Evolutionary conservation across 35 echinoderm and acorn worm genomes (phyloP).

Genomic region (Anneissia japonica): DNA sequence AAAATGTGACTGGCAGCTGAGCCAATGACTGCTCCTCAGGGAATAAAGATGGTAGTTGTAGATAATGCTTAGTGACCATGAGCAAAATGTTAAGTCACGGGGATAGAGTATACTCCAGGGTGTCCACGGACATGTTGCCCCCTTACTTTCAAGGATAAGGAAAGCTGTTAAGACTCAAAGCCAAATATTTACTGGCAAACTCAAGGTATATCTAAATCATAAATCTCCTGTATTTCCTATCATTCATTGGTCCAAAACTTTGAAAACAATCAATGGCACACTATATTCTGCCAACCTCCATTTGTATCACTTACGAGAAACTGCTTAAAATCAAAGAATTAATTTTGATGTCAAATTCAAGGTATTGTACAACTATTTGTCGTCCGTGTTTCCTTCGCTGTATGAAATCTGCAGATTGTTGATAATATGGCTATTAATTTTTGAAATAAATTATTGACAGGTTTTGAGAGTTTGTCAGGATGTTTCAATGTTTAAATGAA

Average conservation of each 20-base stretch:
- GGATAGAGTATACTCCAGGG: neutral
- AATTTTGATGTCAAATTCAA: neutral
- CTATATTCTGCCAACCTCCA: neutral
- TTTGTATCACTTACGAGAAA: neutral
- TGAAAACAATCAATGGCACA: neutral
- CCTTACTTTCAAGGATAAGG: neutral
- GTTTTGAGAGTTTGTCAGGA: neutral
- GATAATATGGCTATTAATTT: neutral
- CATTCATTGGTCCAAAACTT: neutral
- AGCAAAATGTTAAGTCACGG: neutral
- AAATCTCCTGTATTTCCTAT: neutral
- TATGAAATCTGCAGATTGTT: neutral
- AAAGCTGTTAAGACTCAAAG: neutral
- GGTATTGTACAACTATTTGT: neutral
- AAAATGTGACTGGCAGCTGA: neutral
- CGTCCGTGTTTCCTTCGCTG: neutral
- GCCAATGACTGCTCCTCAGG: neutral
- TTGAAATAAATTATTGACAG: neutral
- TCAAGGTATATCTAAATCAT: neutral
- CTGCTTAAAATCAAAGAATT: neutral
- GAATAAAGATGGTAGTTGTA: neutral
- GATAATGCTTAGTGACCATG: neutral
- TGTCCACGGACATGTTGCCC: neutral
- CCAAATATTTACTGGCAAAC: neutral
- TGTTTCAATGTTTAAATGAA: neutral